Evolutionary conservation across 2,888 invertebrate species (phyloP).

Genomic region (Corbicula japonica): DNA sequence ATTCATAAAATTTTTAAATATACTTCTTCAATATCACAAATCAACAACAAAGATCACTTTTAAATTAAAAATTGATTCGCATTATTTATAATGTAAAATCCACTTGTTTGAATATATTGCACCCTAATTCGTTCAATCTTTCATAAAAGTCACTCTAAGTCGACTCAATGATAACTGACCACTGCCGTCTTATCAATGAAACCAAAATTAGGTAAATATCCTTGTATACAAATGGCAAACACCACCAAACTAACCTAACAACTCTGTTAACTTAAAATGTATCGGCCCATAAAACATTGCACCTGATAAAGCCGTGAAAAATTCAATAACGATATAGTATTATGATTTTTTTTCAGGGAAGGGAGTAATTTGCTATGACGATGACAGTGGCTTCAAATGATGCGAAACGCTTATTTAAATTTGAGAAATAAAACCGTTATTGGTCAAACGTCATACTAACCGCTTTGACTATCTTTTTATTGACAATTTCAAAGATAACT

Average conservation of each 20-base stretch:
- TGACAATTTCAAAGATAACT: slow-evolving; percentile 43
- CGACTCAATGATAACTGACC: too few species aligned
- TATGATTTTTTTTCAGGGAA: slow-evolving; percentile 29
- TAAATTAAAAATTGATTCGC: too few species aligned
- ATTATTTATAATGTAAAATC: too few species aligned
- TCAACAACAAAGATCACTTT: background rate
- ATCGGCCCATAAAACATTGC: slow-evolving; percentile 19
- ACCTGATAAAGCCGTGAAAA: slow-evolving; percentile 35
- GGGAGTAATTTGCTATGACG: too few species aligned
- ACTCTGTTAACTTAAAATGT: slow-evolving; percentile 36
- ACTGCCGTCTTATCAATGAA: slow-evolving; percentile 43
- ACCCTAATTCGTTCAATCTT: too few species aligned
- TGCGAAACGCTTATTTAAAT: too few species aligned
- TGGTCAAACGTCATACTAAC: slow-evolving; percentile 22
- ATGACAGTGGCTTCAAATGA: too few species aligned
- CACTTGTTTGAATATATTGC: too few species aligned
- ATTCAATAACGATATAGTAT: slow-evolving; percentile 27
- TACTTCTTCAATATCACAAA: background rate
- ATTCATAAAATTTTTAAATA: too few species aligned
- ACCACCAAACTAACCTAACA: slow-evolving; percentile 30
- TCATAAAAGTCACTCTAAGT: too few species aligned
- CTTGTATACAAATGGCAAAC: slow-evolving; percentile 41
- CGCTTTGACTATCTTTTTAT: slow-evolving; percentile 33
- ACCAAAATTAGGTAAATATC: slow-evolving; percentile 52
- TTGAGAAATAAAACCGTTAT: too few species aligned